These are phyloP conservation scores for Rhinoptilus africanus DNA, from an alignment of 2,113 vertebrate genomes.

Conservation along the genomic window DNA sequence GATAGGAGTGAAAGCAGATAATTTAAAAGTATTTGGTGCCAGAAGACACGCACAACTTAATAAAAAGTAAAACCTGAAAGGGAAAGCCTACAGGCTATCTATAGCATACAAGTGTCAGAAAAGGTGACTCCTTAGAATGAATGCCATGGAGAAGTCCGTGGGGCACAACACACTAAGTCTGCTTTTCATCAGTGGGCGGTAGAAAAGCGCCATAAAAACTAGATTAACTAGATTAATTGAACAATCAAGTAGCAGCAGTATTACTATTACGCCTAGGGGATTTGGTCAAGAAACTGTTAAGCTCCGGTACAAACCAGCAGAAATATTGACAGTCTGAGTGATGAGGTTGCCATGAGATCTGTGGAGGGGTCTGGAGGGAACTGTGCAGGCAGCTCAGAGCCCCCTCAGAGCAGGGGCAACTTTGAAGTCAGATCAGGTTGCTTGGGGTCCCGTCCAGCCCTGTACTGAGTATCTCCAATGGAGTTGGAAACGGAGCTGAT, in stretches of 20 bases:
- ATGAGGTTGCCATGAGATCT: not conserved
- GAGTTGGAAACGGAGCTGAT: not conserved
- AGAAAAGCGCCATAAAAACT: not conserved
- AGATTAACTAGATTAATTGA: not conserved
- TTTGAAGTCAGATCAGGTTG: not conserved
- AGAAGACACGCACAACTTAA: not conserved
- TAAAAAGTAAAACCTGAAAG: not conserved
- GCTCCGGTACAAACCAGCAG: not conserved
- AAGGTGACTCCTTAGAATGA: not conserved
- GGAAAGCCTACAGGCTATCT: not conserved
- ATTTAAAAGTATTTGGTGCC: not conserved
- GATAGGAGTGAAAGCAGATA: not conserved
- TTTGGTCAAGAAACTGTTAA: not conserved
- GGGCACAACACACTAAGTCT: not conserved
- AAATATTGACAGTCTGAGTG: not conserved
- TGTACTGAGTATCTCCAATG: not conserved
- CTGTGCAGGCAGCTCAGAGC: not conserved
- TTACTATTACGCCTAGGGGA: not conserved
- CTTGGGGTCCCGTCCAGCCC: not conserved
- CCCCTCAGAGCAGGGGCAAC: not conserved
- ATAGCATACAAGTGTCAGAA: not conserved
- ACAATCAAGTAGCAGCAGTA: not conserved
- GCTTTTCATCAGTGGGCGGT: not conserved
- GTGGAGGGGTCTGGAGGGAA: not conserved
- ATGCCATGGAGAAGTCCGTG: not conserved